A percentile compares a stretch with the other conserved stretches of the same genome.
phyloP scores from a whole-genome alignment of 2,113 vertebrate genomes.

The Phoenicopterus ruber region DNA sequence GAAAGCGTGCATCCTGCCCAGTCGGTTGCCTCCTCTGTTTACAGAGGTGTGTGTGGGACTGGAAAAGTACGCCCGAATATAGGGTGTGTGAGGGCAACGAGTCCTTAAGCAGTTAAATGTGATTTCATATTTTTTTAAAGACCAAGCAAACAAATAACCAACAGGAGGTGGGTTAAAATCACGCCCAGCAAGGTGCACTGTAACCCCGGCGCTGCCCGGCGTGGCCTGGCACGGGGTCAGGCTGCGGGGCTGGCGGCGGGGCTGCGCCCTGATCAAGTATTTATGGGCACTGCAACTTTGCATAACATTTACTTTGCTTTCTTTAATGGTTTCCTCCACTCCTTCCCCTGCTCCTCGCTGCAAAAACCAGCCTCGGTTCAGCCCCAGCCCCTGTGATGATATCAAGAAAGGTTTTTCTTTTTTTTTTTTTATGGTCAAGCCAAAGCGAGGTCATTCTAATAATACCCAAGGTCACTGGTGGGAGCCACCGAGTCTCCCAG shows the following conservation, averaged over 20 bases:
- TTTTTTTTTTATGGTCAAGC: slow-evolving; percentile 76
- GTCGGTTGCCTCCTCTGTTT: neutral
- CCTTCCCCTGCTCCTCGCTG: neutral
- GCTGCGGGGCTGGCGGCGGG: slow-evolving; percentile 51
- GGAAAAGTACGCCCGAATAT: neutral
- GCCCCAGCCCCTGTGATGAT: slow-evolving; percentile 75
- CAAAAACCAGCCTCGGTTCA: slow-evolving; percentile 15
- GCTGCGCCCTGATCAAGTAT: slow-evolving; percentile 73
- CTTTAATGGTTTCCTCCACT: slow-evolving; percentile 41
- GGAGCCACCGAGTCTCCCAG: slow-evolving; percentile 85
- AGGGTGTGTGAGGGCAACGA: neutral
- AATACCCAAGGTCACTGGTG: slow-evolving; percentile 83
- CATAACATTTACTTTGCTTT: slow-evolving; percentile 68
- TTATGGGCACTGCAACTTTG: slow-evolving; percentile 71
- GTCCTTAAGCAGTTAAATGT: neutral
- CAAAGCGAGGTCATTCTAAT: slow-evolving; percentile 87
- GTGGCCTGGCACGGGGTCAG: slow-evolving; percentile 54
- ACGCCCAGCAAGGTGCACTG: neutral
- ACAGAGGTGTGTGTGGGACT: neutral
- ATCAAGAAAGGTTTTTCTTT: slow-evolving; percentile 75
- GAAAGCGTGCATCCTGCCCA: neutral
- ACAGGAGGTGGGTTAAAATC: neutral
- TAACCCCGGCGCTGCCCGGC: slow-evolving; percentile 28
- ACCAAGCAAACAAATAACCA: neutral
- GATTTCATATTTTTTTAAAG: neutral